These are phyloP conservation scores for Pterobdella sp. DNA, from an alignment of 2,888 invertebrate species.

Conservation along the genomic window DNA sequence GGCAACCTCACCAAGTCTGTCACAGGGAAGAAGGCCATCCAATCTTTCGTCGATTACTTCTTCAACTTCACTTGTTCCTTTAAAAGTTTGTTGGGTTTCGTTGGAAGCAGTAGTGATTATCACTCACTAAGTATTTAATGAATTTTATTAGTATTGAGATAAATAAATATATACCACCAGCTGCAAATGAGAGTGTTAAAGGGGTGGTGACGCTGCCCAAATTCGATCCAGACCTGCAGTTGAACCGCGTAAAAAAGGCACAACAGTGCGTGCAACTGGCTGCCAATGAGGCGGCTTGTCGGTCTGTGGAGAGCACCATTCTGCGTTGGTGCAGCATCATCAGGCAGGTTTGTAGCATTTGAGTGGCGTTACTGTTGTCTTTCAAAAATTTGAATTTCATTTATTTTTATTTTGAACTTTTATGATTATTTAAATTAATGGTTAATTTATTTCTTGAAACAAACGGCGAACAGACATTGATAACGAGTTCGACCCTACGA, in stretches of 20 bases:
- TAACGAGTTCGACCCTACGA: conserved; percentile 16
- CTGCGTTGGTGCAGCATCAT: conserved; percentile 24
- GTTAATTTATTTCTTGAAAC: no score
- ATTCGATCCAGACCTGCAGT: conserved; percentile 18
- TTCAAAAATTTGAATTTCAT: not conserved
- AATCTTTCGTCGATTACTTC: conserved; percentile 41
- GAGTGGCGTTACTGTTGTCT: not conserved
- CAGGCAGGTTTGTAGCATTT: conserved; percentile 6
- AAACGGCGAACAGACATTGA: conserved; percentile 14
- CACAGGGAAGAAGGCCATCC: conserved; percentile 41
- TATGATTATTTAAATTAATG: no score
- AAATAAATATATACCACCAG: not conserved
- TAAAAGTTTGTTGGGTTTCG: conserved; percentile 44
- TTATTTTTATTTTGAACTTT: no score
- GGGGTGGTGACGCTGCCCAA: conserved; percentile 24
- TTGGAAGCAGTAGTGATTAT: no score
- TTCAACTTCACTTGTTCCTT: conserved; percentile 42
- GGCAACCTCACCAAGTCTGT: conserved; percentile 41
- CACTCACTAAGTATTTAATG: not conserved
- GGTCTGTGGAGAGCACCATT: conserved; percentile 22
- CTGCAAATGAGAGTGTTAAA: conserved; percentile 27
- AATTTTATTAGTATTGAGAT: not conserved
- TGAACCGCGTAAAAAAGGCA: conserved; percentile 13
- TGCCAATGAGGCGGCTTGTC: conserved; percentile 13
- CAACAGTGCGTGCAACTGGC: conserved; percentile 29